phyloP scores from a whole-genome alignment of 2,888 invertebrate species.

The Carcina quercana region DNA sequence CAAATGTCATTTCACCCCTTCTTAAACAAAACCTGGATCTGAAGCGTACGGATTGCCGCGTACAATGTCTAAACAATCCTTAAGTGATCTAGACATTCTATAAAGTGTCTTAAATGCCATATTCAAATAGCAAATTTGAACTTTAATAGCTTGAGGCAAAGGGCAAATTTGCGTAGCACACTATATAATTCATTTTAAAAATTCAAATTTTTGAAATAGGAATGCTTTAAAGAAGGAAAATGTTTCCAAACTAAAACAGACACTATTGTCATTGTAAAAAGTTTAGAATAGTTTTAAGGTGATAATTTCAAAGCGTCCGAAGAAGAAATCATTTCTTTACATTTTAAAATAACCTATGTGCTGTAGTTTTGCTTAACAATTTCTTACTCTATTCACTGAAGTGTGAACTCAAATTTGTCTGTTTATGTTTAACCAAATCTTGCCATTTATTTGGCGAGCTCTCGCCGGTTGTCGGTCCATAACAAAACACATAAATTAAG shows the following conservation, averaged over 20 bases:
- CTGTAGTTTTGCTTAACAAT: no score
- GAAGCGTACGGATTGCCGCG: constrained; percentile 62
- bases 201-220: constrained; percentile 32
- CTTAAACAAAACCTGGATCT: constrained; percentile 61
- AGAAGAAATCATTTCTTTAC: constrained; percentile 39
- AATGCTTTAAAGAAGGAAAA: constrained; percentile 35
- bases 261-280: constrained; percentile 21
- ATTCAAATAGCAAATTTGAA: constrained; percentile 14
- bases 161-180: constrained; percentile 14
- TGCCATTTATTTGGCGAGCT: constrained; percentile 31
- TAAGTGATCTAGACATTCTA: constrained; percentile 42
- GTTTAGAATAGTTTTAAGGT: constrained; percentile 23
- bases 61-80: constrained; percentile 66
- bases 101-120: constrained; percentile 29
- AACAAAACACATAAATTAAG: constrained; percentile 76
- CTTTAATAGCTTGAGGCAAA: constrained; percentile 13
- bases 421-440: constrained; percentile 15
- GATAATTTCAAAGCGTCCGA: constrained; percentile 48
- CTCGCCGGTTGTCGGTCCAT: constrained; percentile 66
- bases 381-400: no score
- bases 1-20: constrained; percentile 67
- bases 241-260: constrained; percentile 21
- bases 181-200: constrained; percentile 29
- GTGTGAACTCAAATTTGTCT: constrained; percentile 22
- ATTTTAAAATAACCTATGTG: no score